A percentile compares a stretch with the other conserved stretches of the same genome.
phyloP scores from a whole-genome alignment of 2,797 vertebrate genomes.

The Sternarchorhynchus goeldii region DNA sequence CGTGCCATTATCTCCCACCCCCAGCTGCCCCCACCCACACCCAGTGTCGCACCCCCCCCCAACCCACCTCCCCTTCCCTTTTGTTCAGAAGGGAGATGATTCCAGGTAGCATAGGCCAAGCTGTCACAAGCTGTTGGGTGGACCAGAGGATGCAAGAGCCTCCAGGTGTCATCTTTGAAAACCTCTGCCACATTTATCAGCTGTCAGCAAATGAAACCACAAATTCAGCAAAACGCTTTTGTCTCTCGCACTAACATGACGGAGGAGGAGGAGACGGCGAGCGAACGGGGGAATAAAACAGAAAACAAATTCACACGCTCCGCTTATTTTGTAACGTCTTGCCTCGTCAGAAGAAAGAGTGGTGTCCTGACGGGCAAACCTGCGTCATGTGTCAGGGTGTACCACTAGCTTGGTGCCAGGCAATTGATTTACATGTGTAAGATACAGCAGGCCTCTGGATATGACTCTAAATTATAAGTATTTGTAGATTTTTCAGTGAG shows the following conservation, averaged over 20 bases:
- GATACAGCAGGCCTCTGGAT: constrained; percentile 60
- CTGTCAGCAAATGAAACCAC: constrained; percentile 76
- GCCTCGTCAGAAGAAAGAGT: constrained; percentile 34
- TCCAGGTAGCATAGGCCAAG: constrained; percentile 62
- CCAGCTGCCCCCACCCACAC: not conserved
- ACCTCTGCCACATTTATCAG: constrained; percentile 70
- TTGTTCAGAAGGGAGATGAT: constrained; percentile 63
- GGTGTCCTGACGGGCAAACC: constrained; percentile 2
- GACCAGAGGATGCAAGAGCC: constrained; percentile 63
- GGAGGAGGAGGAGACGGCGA: constrained; percentile 42
- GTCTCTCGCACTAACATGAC: constrained; percentile 60
- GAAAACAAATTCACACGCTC: constrained; percentile 42
- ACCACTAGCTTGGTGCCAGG: constrained; percentile 60
- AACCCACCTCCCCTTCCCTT: constrained; percentile 12
- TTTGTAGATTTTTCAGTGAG: constrained; percentile 60
- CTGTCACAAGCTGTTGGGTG: constrained; percentile 71
- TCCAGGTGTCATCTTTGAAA: constrained; percentile 75
- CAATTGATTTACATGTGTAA: constrained; percentile 67
- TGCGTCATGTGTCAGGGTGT: constrained; percentile 60
- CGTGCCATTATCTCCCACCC: constrained; percentile 51
- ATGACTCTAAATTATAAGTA: constrained; percentile 52
- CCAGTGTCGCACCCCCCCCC: not conserved
- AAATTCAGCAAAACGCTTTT: constrained; percentile 74
- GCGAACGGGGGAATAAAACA: constrained; percentile 27
- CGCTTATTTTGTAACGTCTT: constrained; percentile 64